Conservation (phyloP, 2,888 invertebrate genomes). For the Eristalis arbustorum region DNA sequence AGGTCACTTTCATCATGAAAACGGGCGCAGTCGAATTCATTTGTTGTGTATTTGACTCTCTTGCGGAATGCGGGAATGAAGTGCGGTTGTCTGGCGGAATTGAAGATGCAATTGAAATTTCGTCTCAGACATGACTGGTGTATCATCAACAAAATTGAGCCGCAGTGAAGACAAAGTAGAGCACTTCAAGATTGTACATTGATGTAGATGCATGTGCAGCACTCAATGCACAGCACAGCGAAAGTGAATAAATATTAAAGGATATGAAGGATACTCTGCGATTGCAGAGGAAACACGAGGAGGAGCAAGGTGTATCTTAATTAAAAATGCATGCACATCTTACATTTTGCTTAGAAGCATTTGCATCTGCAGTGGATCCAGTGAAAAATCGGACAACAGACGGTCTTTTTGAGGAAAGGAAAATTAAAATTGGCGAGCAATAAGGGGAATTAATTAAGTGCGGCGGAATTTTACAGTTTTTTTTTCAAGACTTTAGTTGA, state of each 20-base stretch:
- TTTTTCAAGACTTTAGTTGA: no score
- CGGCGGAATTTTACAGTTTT: no score
- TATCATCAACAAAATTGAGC: neutral
- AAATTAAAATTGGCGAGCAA: no score
- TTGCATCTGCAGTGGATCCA: no score
- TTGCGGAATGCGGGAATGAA: neutral
- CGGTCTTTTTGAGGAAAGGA: no score
- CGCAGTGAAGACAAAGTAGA: neutral
- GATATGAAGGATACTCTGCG: neutral
- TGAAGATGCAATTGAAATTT: constrained; percentile 8
- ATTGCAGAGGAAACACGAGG: neutral
- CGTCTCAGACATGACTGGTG: neutral
- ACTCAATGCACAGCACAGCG: neutral
- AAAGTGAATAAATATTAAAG: neutral
- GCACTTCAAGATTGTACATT: neutral
- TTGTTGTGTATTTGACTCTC: neutral
- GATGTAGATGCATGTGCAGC: neutral
- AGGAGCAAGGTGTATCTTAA: neutral
- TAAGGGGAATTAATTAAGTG: no score
- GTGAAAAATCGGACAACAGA: no score
- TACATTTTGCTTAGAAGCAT: no score
- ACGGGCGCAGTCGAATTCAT: neutral
- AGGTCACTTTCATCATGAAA: neutral
- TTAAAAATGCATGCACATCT: no score
- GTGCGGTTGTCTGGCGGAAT: constrained; percentile 7